Percentiles rank a stretch among this genome's conserved stretches.
Evolutionary conservation across 1,140 invertebrate genomes (phyloP).

Genomic region (Saccostrea echinata): DNA sequence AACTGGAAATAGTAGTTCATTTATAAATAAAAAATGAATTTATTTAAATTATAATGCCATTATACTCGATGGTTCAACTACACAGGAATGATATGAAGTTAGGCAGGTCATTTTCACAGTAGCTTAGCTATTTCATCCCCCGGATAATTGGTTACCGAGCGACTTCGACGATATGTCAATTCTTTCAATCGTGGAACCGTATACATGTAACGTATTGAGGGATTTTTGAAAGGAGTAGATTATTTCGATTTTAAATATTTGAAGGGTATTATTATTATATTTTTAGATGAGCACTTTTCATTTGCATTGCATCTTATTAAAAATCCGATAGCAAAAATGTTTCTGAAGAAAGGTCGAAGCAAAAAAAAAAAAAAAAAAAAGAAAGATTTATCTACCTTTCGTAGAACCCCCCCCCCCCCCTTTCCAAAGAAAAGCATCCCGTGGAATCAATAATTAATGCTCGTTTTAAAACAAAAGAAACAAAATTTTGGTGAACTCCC

Average conservation of each 20-base stretch:
- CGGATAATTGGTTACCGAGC: background rate
- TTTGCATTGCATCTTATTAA: too few relatives aligned
- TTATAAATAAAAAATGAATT: background rate
- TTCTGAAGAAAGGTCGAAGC: background rate
- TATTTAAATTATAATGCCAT: background rate
- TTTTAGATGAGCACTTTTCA: background rate
- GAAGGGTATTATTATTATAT: background rate
- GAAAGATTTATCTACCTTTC: too few relatives aligned
- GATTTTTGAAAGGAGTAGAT: background rate
- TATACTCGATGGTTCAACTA: background rate
- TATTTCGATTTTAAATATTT: background rate
- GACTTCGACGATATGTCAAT: background rate
- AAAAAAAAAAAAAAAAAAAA: too few relatives aligned
- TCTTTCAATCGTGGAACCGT: background rate
- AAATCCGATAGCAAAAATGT: background rate
- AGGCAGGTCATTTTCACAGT: slow-evolving; percentile 6
- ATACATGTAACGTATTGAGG: background rate
- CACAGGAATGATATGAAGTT: background rate
- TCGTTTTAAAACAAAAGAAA: too few relatives aligned
- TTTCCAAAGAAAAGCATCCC: too few relatives aligned
- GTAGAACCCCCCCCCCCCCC: too few relatives aligned
- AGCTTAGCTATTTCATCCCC: slow-evolving; percentile 14
- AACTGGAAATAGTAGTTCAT: background rate
- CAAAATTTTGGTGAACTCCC: background rate
- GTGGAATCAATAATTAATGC: too few relatives aligned